phyloP scores from a whole-genome alignment of 2,113 vertebrate genomes.

The Phaethornis superciliosus region DNA sequence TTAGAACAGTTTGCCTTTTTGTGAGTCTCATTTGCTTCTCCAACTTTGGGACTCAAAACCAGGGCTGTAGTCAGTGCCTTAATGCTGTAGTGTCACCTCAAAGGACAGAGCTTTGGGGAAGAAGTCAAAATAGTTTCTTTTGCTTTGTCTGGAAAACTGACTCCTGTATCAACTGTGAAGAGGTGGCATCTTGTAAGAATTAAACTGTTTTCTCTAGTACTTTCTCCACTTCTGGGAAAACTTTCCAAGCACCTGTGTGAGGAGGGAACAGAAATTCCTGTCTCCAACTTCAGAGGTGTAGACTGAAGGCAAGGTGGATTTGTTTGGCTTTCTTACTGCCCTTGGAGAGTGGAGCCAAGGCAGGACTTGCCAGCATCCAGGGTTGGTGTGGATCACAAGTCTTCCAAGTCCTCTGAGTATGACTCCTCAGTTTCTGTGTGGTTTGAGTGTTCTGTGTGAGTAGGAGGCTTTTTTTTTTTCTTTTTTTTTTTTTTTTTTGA shows the following conservation, averaged over 20 bases:
- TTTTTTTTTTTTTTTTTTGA: not conserved
- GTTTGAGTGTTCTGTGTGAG: not conserved
- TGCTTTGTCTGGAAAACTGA: not conserved
- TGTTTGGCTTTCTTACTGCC: not conserved
- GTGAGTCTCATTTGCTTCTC: constrained; percentile 36
- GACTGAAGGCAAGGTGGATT: not conserved
- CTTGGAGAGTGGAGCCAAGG: not conserved
- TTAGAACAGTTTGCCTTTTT: constrained; percentile 42
- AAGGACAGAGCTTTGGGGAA: not conserved
- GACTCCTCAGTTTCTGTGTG: not conserved
- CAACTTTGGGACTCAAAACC: not conserved
- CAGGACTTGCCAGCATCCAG: not conserved
- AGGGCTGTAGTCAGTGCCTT: constrained; percentile 19
- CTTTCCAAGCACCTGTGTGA: not conserved
- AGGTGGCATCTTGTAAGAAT: not conserved
- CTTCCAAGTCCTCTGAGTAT: not conserved
- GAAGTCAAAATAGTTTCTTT: constrained; percentile 20
- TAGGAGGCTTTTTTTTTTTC: not conserved
- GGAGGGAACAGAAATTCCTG: not conserved
- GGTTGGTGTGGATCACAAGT: not conserved
- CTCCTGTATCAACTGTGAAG: not conserved
- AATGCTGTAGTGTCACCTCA: constrained; percentile 32
- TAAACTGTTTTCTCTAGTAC: not conserved
- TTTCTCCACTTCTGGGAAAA: not conserved
- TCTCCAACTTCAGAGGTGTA: not conserved